Percentiles rank a stretch among this genome's conserved stretches.
Conservation (phyloP, 2,113 vertebrate species). For the Dasypus novemcinctus region DNA sequence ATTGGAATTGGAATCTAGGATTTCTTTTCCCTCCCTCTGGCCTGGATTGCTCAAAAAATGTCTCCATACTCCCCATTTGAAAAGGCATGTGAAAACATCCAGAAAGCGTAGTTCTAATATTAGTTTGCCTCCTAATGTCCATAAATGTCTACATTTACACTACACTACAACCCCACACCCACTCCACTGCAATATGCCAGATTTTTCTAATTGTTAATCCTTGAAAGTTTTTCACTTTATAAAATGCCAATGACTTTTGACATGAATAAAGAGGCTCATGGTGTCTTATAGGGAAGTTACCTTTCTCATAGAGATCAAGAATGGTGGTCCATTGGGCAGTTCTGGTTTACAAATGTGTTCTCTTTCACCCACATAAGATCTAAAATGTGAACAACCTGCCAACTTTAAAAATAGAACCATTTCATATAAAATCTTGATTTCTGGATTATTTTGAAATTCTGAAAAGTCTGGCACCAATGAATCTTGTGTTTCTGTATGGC, state of each 20-base stretch:
- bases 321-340: no score
- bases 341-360: not conserved
- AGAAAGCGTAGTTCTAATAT: conserved; percentile 14
- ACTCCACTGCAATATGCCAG: not conserved
- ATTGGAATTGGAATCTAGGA: not conserved
- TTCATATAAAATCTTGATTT: not conserved
- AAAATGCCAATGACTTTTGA: conserved; percentile 19
- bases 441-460: not conserved
- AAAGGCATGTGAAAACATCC: not conserved
- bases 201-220: not conserved
- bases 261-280: not conserved
- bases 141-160: not conserved
- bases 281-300: not conserved
- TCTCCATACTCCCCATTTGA: not conserved
- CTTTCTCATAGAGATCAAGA: not conserved
- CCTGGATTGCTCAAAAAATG: not conserved
- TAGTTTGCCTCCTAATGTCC: not conserved
- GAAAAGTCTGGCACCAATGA: not conserved
- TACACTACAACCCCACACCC: not conserved
- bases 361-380: not conserved
- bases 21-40: conserved; percentile 23
- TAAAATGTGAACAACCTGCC: not conserved
- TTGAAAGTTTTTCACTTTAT: not conserved
- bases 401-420: not conserved
- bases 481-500: not conserved